A percentile compares a stretch with the other conserved stretches of the same genome.
These are phyloP conservation scores for Austrolebias charrua DNA, from an alignment of 2,797 vertebrate species.

Conservation along the genomic window DNA sequence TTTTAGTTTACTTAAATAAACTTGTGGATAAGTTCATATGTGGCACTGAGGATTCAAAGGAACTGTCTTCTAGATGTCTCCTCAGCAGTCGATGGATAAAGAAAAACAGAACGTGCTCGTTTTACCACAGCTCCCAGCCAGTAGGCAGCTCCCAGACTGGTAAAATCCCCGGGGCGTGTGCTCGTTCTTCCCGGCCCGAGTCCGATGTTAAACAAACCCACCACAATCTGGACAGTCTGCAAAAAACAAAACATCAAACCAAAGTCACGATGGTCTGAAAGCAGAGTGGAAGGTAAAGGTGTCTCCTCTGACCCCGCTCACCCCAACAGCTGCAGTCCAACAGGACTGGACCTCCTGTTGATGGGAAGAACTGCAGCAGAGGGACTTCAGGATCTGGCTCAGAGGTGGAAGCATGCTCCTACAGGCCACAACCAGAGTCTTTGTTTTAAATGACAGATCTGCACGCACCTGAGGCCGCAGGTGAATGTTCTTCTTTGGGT, in stretches of 20 bases:
- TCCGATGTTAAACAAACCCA: constrained; percentile 49
- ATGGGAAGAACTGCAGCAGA: background rate
- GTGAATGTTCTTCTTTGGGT: background rate
- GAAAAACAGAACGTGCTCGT: background rate
- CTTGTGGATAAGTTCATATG: no score
- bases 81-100: no score
- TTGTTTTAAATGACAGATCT: background rate
- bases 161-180: constrained; percentile 36
- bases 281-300: no score
- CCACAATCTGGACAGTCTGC: constrained; percentile 58
- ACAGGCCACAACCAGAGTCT: no score
- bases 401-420: constrained; percentile 2
- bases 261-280: background rate
- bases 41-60: no score
- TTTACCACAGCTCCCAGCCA: constrained; percentile 65
- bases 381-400: constrained; percentile 8
- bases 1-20: no score
- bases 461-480: background rate
- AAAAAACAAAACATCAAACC: background rate
- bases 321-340: constrained; percentile 30
- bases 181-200: constrained; percentile 53
- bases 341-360: background rate
- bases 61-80: no score
- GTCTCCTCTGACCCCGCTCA: constrained; percentile 12
- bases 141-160: constrained; percentile 57